Evolutionary conservation across 2,888 invertebrate genomes (phyloP).

Genomic region (Orthonychiurus folsomi): DNA sequence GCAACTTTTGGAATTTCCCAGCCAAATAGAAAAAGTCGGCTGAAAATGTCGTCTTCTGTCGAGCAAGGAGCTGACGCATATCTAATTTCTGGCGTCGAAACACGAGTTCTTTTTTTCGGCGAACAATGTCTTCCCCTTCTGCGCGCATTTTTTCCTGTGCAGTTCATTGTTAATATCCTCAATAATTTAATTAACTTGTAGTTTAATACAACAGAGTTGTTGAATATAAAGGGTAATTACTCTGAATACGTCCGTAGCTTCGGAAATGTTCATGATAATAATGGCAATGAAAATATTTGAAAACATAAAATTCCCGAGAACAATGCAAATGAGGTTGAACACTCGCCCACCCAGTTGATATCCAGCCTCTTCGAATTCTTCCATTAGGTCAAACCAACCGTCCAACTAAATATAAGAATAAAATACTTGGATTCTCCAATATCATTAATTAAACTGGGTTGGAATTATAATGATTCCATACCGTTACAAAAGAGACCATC

Average conservation of each 20-base stretch:
- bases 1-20: conserved; percentile 26
- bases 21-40: conserved; percentile 34
- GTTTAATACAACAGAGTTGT: background rate
- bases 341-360: conserved; percentile 19
- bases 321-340: conserved; percentile 32
- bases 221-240: conserved; percentile 19
- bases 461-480: conserved; percentile 2
- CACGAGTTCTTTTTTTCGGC: conserved; percentile 32
- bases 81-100: conserved; percentile 36
- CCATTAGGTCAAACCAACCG: conserved; percentile 35
- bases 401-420: conserved; percentile 27
- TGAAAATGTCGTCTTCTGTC: conserved; percentile 24
- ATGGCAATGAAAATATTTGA: conserved; percentile 40
- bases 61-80: conserved; percentile 32
- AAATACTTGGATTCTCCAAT: background rate
- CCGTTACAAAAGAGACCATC: conserved; percentile 31
- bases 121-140: conserved; percentile 24
- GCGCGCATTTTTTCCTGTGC: conserved; percentile 19
- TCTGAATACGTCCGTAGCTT: conserved; percentile 35
- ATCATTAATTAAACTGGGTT: background rate
- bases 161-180: conserved; percentile 3
- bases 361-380: conserved; percentile 19
- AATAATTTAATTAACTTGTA: background rate
- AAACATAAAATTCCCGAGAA: conserved; percentile 38
- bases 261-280: conserved; percentile 40